Evolutionary conservation across 2,113 vertebrate genomes (phyloP), one percentile per base, ranked within the genome.

Genomic region (Phyllostomus discolor): DNA sequence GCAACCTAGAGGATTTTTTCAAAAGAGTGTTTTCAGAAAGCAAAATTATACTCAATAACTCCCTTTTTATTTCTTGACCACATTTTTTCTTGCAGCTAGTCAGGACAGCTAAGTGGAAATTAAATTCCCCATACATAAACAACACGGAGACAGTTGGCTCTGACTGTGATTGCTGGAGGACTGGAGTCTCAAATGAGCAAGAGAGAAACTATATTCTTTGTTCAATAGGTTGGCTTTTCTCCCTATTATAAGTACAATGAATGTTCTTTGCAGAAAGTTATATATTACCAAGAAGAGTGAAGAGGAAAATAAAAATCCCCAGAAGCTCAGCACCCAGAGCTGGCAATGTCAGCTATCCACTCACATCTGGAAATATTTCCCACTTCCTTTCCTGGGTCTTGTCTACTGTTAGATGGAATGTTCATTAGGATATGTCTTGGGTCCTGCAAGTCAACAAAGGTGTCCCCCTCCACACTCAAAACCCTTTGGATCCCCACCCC

Each of bases 61-160:
- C 46, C 8, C 78, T 82, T 22, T 91, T 28, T 54, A 75, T 97
- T 95, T 95, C 87, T 94, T 54, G 35, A 91, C 92, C 84, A 46
- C 90, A 70, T 91, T 94, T 96, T 96, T 87, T 83, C 69, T 83
- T 57, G 62, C 75, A 91, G 82, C 93, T 38, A 83, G 83, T 82
- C 89, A 93, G 75, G 64, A 52, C 64, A 91, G 90, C 90, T 82
- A 95, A 95, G 83, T 93, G 91, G 92, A 93, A 89, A 96, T 96
- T 95, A 93, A 95, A 91, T 67, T 93, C 93, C 95, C 92, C 83
- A 35, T 78, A 46, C 0, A 1, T 88, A 88, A 95, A 91, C 95
- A 97, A 20, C 24, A 0, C 5, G 9, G 59, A 73, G 69, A 90
- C 43, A 41, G 82, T 75, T 66, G 81, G 82, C 59, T 95, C 59